These are phyloP conservation scores for Mionectes olivaceus DNA, from an alignment of 2,797 vertebrate species.

Conservation along the genomic window DNA sequence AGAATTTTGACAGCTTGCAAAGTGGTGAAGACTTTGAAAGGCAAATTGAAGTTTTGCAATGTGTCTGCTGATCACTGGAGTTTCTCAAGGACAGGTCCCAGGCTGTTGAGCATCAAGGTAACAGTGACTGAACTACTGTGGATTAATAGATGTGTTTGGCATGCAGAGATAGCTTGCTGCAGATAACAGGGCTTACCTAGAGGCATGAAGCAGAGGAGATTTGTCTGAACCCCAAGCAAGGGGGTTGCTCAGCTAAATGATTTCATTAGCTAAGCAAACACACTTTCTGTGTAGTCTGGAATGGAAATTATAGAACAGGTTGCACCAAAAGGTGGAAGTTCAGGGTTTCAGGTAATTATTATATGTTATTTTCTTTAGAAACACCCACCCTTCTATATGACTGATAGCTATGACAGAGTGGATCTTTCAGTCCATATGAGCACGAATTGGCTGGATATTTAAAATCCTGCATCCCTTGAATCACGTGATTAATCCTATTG, in stretches of 20 bases:
- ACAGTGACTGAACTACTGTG: neutral
- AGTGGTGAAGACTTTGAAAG: constrained; percentile 82
- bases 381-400: neutral
- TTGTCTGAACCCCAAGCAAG: neutral
- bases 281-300: constrained; percentile 19
- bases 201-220: neutral
- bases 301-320: constrained; percentile 18
- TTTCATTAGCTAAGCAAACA: constrained; percentile 32
- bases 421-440: neutral
- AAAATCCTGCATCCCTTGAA: neutral
- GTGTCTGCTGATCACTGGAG: constrained; percentile 58
- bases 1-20: constrained; percentile 87
- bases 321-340: constrained; percentile 21
- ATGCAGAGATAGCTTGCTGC: constrained; percentile 20
- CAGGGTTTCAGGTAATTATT: neutral
- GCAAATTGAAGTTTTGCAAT: constrained; percentile 73
- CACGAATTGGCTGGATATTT: neutral
- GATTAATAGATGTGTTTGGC: neutral
- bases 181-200: neutral
- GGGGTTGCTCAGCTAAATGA: neutral
- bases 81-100: constrained; percentile 74
- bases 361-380: neutral
- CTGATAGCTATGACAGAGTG: neutral
- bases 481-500: neutral
- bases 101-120: constrained; percentile 88